A percentile compares a stretch with the other conserved stretches of the same genome.
phyloP scores from a whole-genome alignment of 2,113 vertebrate species.

The Mustela lutreola region DNA sequence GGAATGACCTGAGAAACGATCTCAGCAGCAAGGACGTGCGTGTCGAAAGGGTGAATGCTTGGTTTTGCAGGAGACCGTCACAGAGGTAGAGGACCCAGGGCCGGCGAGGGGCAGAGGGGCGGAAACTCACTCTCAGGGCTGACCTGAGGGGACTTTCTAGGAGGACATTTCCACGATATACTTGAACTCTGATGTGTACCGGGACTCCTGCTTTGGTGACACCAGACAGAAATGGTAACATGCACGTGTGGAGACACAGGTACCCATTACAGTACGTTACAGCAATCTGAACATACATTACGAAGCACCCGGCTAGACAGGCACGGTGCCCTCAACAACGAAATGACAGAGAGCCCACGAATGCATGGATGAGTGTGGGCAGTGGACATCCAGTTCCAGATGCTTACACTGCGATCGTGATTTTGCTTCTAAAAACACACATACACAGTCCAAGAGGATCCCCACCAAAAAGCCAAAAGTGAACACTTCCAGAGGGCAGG shows the following conservation, averaged over 20 bases:
- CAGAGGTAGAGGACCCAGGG: neutral
- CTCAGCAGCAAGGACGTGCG: neutral
- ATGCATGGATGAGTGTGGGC: neutral
- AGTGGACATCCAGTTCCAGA: neutral
- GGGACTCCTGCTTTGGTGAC: neutral
- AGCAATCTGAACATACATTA: neutral
- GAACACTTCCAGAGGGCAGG: neutral
- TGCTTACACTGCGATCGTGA: no score
- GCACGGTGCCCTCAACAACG: neutral
- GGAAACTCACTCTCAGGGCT: neutral
- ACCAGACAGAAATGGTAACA: neutral
- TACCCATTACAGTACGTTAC: neutral
- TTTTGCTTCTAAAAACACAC: neutral
- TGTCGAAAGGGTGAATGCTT: neutral
- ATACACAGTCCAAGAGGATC: neutral
- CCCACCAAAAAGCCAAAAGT: neutral
- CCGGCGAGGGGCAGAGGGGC: neutral
- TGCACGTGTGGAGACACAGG: neutral
- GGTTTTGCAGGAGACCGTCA: neutral
- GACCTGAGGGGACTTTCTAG: neutral
- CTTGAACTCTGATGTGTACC: neutral
- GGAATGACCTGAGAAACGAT: neutral
- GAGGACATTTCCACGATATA: neutral
- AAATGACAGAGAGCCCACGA: neutral
- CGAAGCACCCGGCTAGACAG: neutral